Percentiles rank a stretch among this genome's conserved stretches.
Evolutionary conservation across 2,113 vertebrate species (phyloP).

Genomic region (Rhea americana): DNA sequence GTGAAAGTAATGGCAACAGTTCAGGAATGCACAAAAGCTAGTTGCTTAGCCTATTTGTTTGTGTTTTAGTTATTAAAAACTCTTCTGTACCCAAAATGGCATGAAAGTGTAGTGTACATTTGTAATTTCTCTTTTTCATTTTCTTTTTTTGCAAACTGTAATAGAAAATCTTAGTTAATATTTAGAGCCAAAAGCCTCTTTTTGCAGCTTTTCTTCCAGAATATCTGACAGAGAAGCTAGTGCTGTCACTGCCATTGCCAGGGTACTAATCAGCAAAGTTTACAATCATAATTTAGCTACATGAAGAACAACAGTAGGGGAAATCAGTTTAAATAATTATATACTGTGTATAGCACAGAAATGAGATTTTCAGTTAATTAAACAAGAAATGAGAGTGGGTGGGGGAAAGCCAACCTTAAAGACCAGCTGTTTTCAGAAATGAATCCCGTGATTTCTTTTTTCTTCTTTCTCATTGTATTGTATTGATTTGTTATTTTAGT

Average conservation of each 20-base stretch:
- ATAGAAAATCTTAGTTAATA: slow-evolving; percentile 5
- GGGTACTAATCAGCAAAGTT: slow-evolving; percentile 75
- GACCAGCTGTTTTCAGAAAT: slow-evolving; percentile 15
- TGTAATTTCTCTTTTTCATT: slow-evolving; percentile 11
- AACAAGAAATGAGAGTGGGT: slow-evolving; percentile 53
- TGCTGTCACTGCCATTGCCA: slow-evolving; percentile 52
- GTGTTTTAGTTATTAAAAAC: slow-evolving; percentile 71
- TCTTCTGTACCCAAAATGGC: slow-evolving; percentile 58
- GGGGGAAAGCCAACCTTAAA: not conserved
- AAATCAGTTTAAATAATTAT: slow-evolving; percentile 58
- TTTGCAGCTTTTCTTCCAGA: slow-evolving; percentile 31
- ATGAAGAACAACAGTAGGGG: slow-evolving; percentile 60
- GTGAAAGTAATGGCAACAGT: slow-evolving; percentile 40
- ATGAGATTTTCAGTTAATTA: slow-evolving; percentile 62
- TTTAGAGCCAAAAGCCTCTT: slow-evolving; percentile 10
- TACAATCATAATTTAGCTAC: slow-evolving; percentile 65
- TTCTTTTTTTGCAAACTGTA: not conserved
- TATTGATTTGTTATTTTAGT: slow-evolving; percentile 81
- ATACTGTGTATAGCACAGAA: slow-evolving; percentile 55
- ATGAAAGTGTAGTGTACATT: slow-evolving; percentile 38
- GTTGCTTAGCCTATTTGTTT: slow-evolving; percentile 48
- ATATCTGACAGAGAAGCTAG: slow-evolving; percentile 47
- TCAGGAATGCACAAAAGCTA: slow-evolving; percentile 58
- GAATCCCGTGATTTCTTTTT: slow-evolving; percentile 10
- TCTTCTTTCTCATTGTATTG: slow-evolving; percentile 69